Percentiles rank a stretch among this genome's conserved stretches.
Evolutionary conservation across 2,888 invertebrate species (phyloP).

Genomic region (Dimorphilus gyrociliatus): DNA sequence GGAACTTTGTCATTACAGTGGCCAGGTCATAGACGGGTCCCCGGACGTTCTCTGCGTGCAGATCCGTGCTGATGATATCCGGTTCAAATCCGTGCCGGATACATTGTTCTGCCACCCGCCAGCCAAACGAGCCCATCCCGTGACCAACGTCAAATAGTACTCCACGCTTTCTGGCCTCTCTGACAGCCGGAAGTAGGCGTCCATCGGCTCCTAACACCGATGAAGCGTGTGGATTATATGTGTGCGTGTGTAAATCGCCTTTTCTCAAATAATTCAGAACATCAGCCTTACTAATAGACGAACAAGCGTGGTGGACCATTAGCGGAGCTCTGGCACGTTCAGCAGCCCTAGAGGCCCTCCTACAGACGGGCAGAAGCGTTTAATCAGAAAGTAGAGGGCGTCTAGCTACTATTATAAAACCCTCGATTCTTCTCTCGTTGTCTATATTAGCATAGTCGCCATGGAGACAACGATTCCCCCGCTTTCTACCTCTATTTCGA

Average conservation of each 20-base stretch:
- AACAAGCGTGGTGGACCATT: constrained; percentile 23
- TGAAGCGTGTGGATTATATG: too few relatives aligned
- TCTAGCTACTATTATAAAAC: too few relatives aligned
- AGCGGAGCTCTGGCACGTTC: constrained; percentile 15
- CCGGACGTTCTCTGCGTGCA: constrained; percentile 16
- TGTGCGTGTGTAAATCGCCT: constrained; percentile 26
- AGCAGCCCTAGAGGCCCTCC: constrained; percentile 19
- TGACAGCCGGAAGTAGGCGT: constrained; percentile 15
- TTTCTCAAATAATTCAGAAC: constrained; percentile 17
- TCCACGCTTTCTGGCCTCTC: constrained; percentile 18
- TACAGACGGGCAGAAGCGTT: constrained; percentile 6
- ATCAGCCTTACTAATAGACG: constrained; percentile 12
- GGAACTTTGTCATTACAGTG: constrained; percentile 22
- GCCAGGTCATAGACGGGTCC: constrained; percentile 25
- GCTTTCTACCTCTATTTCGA: too few relatives aligned
- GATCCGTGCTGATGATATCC: constrained; percentile 20
- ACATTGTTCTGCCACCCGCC: constrained; percentile 20
- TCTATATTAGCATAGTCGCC: too few relatives aligned
- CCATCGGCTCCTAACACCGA: too few relatives aligned
- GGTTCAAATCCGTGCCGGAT: constrained; percentile 18
- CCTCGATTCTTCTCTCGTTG: too few relatives aligned
- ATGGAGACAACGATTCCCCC: too few relatives aligned
- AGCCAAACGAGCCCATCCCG: constrained; percentile 22
- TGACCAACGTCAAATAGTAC: constrained; percentile 26
- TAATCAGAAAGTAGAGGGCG: neutral